phyloP scores from a whole-genome alignment of 1,140 invertebrate genomes.

The Polyergus mexicanus region DNA sequence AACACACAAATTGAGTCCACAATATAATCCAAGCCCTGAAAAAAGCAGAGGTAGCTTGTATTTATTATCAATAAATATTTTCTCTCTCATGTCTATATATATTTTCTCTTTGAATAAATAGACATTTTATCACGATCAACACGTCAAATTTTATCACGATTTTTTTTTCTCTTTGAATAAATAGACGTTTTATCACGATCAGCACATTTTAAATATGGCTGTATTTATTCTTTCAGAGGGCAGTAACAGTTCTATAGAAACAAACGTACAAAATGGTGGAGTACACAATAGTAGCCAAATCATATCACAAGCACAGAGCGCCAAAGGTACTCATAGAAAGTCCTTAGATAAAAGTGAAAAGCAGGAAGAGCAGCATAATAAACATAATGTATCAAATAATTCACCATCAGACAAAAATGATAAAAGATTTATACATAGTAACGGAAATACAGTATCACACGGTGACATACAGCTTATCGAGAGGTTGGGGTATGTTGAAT shows the following conservation, averaged over 20 bases:
- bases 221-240: constrained; percentile 71
- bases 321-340: constrained; percentile 87
- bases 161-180: background rate
- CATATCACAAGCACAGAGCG: constrained; percentile 80
- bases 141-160: too few relatives aligned
- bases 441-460: constrained; percentile 85
- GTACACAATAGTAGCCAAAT: constrained; percentile 81
- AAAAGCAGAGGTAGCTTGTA: constrained; percentile 87
- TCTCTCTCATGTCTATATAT: too few relatives aligned
- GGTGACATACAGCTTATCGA: constrained; percentile 87
- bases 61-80: constrained; percentile 75
- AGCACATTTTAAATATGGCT: background rate
- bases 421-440: constrained; percentile 86
- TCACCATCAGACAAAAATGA: constrained; percentile 84
- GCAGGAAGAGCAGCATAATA: constrained; percentile 84
- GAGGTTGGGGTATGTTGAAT: constrained; percentile 84
- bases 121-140: background rate
- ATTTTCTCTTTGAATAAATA: too few relatives aligned
- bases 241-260: constrained; percentile 79
- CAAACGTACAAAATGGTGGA: constrained; percentile 85
- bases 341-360: constrained; percentile 87
- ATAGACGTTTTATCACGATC: background rate
- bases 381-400: constrained; percentile 79
- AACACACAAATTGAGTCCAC: constrained; percentile 83
- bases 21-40: constrained; percentile 87